Evolutionary conservation across 2,113 vertebrate species (phyloP).

Genomic region (Gasterosteus nipponicus): DNA sequence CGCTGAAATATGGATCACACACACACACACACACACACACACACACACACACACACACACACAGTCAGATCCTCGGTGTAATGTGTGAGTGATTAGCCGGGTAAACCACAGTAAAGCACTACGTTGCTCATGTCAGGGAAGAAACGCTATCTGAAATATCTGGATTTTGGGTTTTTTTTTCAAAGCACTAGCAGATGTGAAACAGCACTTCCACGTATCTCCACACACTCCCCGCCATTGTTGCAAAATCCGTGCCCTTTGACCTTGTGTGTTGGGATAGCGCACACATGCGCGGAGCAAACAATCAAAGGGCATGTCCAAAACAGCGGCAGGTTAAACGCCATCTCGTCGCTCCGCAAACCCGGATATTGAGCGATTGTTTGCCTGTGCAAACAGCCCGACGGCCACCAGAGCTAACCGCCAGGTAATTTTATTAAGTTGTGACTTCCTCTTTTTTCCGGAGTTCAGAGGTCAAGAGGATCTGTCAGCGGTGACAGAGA

Average conservation of each 20-base stretch:
- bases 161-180: conserved; percentile 14
- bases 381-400: conserved; percentile 12
- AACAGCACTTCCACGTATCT: conserved; percentile 14
- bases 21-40: conserved; percentile 61
- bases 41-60: conserved; percentile 14
- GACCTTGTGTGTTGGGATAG: conserved; percentile 46
- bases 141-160: conserved; percentile 17
- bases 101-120: conserved; percentile 25
- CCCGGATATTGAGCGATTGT: background rate
- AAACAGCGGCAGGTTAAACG: conserved; percentile 31
- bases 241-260: conserved; percentile 58
- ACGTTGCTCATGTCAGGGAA: conserved; percentile 17
- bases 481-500: conserved; percentile 81
- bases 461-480: conserved; percentile 83
- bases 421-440: conserved; percentile 77
- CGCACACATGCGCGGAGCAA: conserved; percentile 40
- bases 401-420: conserved; percentile 55
- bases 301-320: conserved; percentile 53
- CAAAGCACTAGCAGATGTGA: background rate
- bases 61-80: conserved; percentile 33
- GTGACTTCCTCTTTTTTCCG: conserved; percentile 77
- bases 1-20: conserved; percentile 84
- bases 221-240: conserved; percentile 15
- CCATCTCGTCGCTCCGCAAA: conserved; percentile 5
- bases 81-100: conserved; percentile 45